Evolutionary conservation across 2,797 vertebrate species (phyloP), one percentile per base, ranked within the genome.

Genomic region (Hippopotamyrus pictus): DNA sequence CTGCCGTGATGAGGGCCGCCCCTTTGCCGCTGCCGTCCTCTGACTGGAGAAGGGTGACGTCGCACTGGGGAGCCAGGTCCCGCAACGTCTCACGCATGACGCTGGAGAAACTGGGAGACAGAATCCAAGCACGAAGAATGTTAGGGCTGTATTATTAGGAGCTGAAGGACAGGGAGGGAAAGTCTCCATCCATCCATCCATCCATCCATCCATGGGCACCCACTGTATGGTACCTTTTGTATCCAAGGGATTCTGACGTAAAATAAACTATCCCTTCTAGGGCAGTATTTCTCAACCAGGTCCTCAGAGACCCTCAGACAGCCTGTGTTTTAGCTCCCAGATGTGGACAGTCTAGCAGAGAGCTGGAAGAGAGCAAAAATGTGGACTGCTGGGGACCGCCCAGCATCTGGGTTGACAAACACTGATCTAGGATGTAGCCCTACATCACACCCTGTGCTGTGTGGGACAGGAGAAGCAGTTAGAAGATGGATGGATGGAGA

Each of bases 11-110:
- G 90, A 99, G 97, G 0, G 98, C 98, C 0, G 98, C 98, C 0
- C 98, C 98, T 86, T 99, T 99, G 50, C 98, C 98, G 0, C 98
- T 99, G 91, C 98, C 98, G 0, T 99, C 98, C 90, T 99, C 98
- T 0, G 98, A 99, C 93, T 97, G 97, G 88, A 98, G 93, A 92
- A 99, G 98, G 11, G 96, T 96, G 92, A 99, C 98, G 0, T 97
- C 95, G 1, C 98, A 99, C 91, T 96, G 95, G 0, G 98, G 98
- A 0, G 98, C 96, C 95, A 99, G 89, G 90, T 97, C 96, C 91
- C 94, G 95, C 91, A 99, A 94, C 0, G 98, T 99, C 89, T 97
- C 96, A 0, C 96, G 96, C 97, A 99, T 96, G 89, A 98, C 76
- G 46, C 93, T 94, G 84, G 98, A 97, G 94, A 99, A 99, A 94